Conservation (phyloP, 2,888 invertebrate species). For the Pachliopta kotzebuea region DNA sequence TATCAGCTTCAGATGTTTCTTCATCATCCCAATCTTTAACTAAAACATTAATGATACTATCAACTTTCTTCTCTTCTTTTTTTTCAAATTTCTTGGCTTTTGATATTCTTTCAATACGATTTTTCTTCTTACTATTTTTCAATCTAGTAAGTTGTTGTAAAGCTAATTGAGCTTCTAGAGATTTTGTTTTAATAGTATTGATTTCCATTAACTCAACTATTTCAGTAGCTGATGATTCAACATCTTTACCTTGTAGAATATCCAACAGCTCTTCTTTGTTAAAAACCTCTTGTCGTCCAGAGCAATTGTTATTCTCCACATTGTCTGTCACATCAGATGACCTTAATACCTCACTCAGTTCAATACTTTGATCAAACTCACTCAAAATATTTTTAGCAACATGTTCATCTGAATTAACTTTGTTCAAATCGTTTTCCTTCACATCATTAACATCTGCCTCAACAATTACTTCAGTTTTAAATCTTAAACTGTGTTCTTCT, state of each 20-base stretch:
- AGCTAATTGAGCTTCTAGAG: constrained; percentile 58
- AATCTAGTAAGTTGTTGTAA: constrained; percentile 62
- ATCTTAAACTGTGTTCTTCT: constrained; percentile 48
- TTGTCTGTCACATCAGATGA: constrained; percentile 58
- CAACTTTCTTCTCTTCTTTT: constrained; percentile 36
- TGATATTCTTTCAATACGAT: constrained; percentile 21
- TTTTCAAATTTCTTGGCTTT: constrained; percentile 34
- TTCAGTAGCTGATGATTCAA: constrained; percentile 40
- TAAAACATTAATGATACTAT: constrained; percentile 71
- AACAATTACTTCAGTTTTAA: constrained; percentile 68
- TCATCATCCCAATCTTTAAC: constrained; percentile 80
- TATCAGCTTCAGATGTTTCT: constrained; percentile 48
- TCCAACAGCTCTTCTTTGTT: constrained; percentile 73
- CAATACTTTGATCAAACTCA: constrained; percentile 64
- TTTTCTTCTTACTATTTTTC: constrained; percentile 38
- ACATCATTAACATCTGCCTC: constrained; percentile 58
- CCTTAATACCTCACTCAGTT: constrained; percentile 64
- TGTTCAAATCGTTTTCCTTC: constrained; percentile 40
- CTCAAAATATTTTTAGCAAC: constrained; percentile 54
- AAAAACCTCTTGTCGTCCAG: constrained; percentile 61
- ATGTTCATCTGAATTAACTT: constrained; percentile 34
- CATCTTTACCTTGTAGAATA: constrained; percentile 70
- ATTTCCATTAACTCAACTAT: constrained; percentile 35
- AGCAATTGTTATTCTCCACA: constrained; percentile 63
- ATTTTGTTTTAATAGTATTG: constrained; percentile 36